Percentiles rank a stretch among this genome's conserved stretches.
Evolutionary conservation across 2,888 invertebrate species (phyloP).

Genomic region (Teinopalpus imperialis): DNA sequence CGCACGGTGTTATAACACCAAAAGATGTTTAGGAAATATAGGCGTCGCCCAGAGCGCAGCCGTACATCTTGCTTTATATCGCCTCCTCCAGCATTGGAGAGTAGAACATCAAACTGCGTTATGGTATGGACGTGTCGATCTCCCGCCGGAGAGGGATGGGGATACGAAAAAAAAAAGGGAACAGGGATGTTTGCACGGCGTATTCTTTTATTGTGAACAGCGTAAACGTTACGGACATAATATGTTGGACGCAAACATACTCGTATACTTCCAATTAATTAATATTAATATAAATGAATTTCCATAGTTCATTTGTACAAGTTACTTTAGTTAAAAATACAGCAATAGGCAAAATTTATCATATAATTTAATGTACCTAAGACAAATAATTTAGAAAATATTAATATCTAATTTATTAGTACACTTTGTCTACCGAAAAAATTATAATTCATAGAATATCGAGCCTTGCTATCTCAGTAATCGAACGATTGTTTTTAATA

Average conservation of each 20-base stretch:
- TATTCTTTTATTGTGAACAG: constrained; percentile 73
- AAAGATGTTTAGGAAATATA: constrained; percentile 81
- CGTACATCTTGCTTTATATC: constrained; percentile 78
- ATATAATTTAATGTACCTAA: no score
- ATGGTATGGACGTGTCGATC: constrained; percentile 77
- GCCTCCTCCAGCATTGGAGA: constrained; percentile 79
- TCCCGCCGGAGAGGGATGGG: constrained; percentile 57
- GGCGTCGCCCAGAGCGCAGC: constrained; percentile 80
- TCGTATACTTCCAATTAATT: no score
- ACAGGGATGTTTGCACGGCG: constrained; percentile 64
- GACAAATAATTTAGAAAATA: no score
- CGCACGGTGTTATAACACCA: constrained; percentile 66
- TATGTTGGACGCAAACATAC: constrained; percentile 4
- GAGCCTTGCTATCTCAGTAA: no score
- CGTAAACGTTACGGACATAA: constrained; percentile 56
- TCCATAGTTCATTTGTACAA: no score
- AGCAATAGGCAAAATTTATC: no score
- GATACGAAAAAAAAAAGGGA: constrained; percentile 51
- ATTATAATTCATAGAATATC: no score
- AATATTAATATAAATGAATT: no score
- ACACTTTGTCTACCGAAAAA: no score
- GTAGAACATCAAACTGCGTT: constrained; percentile 81
- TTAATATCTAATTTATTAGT: no score
- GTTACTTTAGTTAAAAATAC: no score
- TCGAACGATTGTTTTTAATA: no score